A percentile compares a stretch with the other conserved stretches of the same genome.
These are phyloP conservation scores for Eunapius fragilis DNA, from an alignment of 37 sponge, comb jelly and placozoan species.

Conservation along the genomic window DNA sequence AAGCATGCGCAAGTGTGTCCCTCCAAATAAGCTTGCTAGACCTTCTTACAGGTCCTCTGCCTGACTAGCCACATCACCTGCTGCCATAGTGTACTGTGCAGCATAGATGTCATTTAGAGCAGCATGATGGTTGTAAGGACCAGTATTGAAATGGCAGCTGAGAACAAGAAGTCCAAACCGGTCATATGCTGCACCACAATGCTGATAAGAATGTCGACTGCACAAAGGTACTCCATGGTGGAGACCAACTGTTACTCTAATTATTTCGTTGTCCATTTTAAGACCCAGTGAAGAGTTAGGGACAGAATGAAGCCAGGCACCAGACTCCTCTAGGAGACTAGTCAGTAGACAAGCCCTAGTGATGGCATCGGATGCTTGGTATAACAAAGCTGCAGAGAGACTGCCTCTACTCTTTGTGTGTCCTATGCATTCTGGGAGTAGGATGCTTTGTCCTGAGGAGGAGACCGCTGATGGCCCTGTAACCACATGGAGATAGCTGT, in stretches of 20 bases:
- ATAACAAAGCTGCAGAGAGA: too few relatives aligned
- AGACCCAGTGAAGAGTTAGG: too few relatives aligned
- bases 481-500: too few relatives aligned
- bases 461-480: too few relatives aligned
- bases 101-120: constrained; percentile 30
- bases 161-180: constrained; percentile 29
- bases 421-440: too few relatives aligned
- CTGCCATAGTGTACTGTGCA: constrained; percentile 2
- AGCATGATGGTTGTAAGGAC: constrained; percentile 12
- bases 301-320: too few relatives aligned
- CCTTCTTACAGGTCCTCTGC: constrained; percentile 10
- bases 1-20: not conserved
- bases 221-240: not conserved
- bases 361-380: too few relatives aligned
- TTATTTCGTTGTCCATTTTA: too few relatives aligned
- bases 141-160: constrained; percentile 23
- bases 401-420: not conserved
- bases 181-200: constrained; percentile 35
- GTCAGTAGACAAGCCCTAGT: too few relatives aligned
- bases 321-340: too few relatives aligned
- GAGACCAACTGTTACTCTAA: too few relatives aligned
- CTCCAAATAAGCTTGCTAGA: not conserved
- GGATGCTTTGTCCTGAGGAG: too few relatives aligned
- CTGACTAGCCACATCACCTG: constrained; percentile 13
- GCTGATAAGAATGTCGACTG: constrained; percentile 26